Conservation (phyloP, 2,888 invertebrate species). For the Andrena trimmerana region DNA sequence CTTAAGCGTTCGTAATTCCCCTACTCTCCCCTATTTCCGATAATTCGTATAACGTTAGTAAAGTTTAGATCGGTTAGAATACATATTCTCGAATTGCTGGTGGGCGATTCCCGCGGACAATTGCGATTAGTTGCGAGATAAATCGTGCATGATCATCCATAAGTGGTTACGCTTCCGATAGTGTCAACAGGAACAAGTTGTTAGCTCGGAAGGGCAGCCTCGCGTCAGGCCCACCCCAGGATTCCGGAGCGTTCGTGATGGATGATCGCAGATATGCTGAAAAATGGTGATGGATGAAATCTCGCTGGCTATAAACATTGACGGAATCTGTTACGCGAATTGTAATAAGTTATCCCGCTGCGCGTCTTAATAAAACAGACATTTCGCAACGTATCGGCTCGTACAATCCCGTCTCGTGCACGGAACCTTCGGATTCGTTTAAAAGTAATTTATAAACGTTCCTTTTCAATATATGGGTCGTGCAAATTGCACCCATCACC, state of each 20-base stretch:
- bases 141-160: slow-evolving; percentile 68
- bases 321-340: slow-evolving; percentile 76
- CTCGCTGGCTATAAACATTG: slow-evolving; percentile 75
- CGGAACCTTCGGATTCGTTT: slow-evolving; percentile 41
- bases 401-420: slow-evolving; percentile 11
- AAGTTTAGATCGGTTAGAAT: slow-evolving; percentile 4
- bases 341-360: slow-evolving; percentile 72
- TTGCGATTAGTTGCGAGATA: slow-evolving; percentile 59
- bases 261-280: slow-evolving; percentile 77
- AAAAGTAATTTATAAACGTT: slow-evolving; percentile 49
- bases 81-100: background rate
- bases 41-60: too few species aligned
- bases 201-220: slow-evolving; percentile 71
- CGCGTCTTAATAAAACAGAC: slow-evolving; percentile 69
- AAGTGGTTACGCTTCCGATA: slow-evolving; percentile 74
- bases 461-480: slow-evolving; percentile 22
- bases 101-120: slow-evolving; percentile 32
- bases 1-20: too few species aligned
- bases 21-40: background rate
- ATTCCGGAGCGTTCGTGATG: slow-evolving; percentile 76
- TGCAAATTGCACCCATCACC: background rate
- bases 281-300: slow-evolving; percentile 79
- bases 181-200: slow-evolving; percentile 77
- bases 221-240: slow-evolving; percentile 72
- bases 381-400: slow-evolving; percentile 36